Base-by-base conservation (phyloP, 2,888 invertebrate species). In the Lysandra coridon region DNA sequence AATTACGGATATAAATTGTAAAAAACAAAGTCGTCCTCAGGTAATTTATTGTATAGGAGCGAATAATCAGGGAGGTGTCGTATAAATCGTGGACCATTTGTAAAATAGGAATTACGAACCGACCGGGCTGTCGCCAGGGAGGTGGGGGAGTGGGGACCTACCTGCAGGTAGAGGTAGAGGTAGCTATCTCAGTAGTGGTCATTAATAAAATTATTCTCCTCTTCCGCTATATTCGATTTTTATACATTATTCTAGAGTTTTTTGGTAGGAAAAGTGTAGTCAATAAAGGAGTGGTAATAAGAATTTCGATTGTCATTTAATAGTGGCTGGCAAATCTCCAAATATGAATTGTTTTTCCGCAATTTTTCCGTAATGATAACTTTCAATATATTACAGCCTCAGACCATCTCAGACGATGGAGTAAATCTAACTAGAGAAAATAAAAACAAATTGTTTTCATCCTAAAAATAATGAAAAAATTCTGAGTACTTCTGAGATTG, bases 31-130 rank as follows among this genome's bases (percentile, higher is more conserved):
- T 90, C 88, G 89, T 88, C 87, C 88, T 87, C 90, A 89, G 89
- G 92, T 92, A 93, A 94, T 94, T 94, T 94, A 94, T 93, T 88
- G 90, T 88, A 86, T 87, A 88, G 88, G 86, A 87, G 87, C 87
- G 93, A 91, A 94, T 94, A 94, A 94, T 94, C 94, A 94, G 90
- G 84, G 84, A 90, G 92, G 92, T 92, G 93, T 90, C 93, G 92
- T 89, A 94, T 94, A 94, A 94, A 94, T 94, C 89, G 90, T 91
- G 89, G 86, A 87, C 92, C 94, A 92, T 94, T 94, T 94, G 93
- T 93, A 92, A 93, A 94, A 94, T 93, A 92, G 91, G 93, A 90
- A 93, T 93, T 92, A 92, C 92, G 90, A 62, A 74, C 79, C 79
- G 40, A 88, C 87, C 88, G 87, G 81, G 87, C 85, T 85, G 88